These are phyloP conservation scores for Hybognathus amarus DNA, from an alignment of 2,797 vertebrate genomes.

Conservation along the genomic window DNA sequence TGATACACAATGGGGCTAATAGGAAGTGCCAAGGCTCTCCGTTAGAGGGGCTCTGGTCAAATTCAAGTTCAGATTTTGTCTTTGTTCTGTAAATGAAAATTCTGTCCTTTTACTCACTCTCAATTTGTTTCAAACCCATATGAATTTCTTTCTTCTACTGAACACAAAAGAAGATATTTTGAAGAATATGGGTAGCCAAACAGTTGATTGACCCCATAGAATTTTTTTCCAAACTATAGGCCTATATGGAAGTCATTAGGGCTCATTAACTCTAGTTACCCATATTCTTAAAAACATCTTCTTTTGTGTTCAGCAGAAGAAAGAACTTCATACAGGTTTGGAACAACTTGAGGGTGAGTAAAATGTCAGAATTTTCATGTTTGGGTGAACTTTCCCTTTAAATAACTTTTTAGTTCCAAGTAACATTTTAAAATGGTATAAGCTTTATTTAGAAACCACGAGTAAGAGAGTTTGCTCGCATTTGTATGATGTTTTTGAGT, in stretches of 20 bases:
- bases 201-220: neutral
- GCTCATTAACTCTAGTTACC: neutral
- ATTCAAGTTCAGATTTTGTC: neutral
- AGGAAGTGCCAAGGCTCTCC: no score
- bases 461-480: neutral
- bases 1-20: no score
- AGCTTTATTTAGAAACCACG: neutral
- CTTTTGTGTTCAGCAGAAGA: neutral
- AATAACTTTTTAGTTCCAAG: neutral
- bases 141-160: no score
- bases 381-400: neutral
- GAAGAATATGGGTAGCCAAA: no score
- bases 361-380: neutral
- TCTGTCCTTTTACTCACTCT: no score
- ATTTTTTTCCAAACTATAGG: no score
- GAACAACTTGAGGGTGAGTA: neutral
- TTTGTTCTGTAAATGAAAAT: no score
- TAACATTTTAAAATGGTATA: neutral
- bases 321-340: neutral
- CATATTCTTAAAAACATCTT: neutral
- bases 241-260: no score
- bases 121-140: no score
- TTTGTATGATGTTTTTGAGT: neutral
- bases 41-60: no score
- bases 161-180: no score